phyloP scores from a whole-genome alignment of 2,888 invertebrate species.

The Mimas tiliae region DNA sequence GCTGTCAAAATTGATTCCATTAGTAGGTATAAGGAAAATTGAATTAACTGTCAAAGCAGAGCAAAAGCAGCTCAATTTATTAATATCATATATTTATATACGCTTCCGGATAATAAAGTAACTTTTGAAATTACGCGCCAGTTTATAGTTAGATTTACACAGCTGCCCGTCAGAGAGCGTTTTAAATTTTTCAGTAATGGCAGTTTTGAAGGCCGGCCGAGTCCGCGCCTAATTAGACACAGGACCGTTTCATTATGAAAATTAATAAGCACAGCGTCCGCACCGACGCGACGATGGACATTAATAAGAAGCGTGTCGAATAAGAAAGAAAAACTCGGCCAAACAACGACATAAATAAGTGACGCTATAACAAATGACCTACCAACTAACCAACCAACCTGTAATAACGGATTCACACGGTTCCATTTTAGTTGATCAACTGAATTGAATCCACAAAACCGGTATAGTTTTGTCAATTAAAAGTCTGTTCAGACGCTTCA shows the following conservation, averaged over 20 bases:
- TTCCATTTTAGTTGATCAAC: too few relatives aligned
- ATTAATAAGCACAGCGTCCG: constrained; percentile 60
- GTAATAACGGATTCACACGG: background rate
- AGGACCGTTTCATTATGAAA: constrained; percentile 63
- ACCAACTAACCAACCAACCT: background rate
- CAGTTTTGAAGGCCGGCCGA: constrained; percentile 53
- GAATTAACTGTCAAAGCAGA: background rate
- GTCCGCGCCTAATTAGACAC: constrained; percentile 59
- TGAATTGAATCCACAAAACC: too few relatives aligned
- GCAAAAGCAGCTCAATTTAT: background rate
- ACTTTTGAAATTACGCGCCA: constrained; percentile 62
- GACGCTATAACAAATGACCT: constrained; percentile 31
- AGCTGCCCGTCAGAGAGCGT: constrained; percentile 60
- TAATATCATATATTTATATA: constrained; percentile 33
- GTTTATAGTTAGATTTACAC: constrained; percentile 62
- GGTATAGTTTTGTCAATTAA: too few relatives aligned
- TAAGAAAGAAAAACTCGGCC: constrained; percentile 46
- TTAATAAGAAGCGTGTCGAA: constrained; percentile 48
- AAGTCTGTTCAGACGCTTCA: too few relatives aligned
- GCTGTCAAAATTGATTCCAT: too few relatives aligned
- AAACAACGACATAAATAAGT: constrained; percentile 49
- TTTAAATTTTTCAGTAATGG: constrained; percentile 67
- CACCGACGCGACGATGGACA: constrained; percentile 42
- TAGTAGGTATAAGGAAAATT: too few relatives aligned
- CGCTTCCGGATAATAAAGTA: constrained; percentile 47